Evolutionary conservation across 2,113 vertebrate genomes (phyloP), one percentile per base, ranked within the genome.

Genomic region (Bathybates hornii): DNA sequence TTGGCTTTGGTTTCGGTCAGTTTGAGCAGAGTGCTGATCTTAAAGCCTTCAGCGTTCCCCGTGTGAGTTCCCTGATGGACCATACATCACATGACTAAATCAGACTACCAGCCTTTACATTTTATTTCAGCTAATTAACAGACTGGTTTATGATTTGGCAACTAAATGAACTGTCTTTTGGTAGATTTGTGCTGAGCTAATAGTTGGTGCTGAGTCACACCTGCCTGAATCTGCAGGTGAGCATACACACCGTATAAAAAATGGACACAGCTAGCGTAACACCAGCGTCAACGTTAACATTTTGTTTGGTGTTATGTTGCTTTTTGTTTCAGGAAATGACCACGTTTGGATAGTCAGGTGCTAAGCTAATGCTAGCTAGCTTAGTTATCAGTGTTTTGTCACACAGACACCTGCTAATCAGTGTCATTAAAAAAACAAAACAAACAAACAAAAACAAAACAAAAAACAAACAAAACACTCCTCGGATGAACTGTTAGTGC

Each of bases 1-100:
- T 97, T 98, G 88, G 98, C 97, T 96, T 97, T 99, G n/a, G 98
- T 98, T 93, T 99, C 98, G 0, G 97, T 98, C 85, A 99, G 96
- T 90, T 97, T 98, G 57, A 98, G 96, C 90, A 99, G 95, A 3
- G 98, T 98, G 91, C 95, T 96, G 86, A 99, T 98, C 95, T 97
- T 98, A 94, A 99, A 99, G 8, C 98, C 98, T 2, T 98, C 97
- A 0, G 98, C 98, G 2, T 98, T 96, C 1, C 98, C 98, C 0
- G 97, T 99, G 96, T 98, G 98, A 91, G 97, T 98, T 86, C 98
- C 98, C 98, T 99, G 8, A 29, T 45, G 76, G 21, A 87, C 3
- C 27, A 83, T 43, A 82, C 41, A 54, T 78, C 57, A 80, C 45
- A 27, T n/a, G 10, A 48, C 17, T 4, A 73, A 45, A 73, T 6